Evolutionary conservation across 1,140 invertebrate genomes (phyloP).

Genomic region (Rhagoletis zephyria): DNA sequence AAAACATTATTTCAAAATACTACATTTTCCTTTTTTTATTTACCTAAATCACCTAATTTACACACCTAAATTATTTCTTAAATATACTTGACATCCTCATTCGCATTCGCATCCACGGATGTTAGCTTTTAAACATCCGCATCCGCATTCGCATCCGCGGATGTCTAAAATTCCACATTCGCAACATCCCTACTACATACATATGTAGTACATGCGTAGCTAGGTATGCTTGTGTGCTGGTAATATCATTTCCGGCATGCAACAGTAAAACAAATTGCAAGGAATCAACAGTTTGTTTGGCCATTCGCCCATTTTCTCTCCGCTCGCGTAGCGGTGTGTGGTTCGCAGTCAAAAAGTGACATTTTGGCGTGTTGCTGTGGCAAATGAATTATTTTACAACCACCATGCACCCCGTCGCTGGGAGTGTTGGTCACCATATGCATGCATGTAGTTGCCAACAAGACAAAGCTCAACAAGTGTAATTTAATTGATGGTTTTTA

Average conservation of each 20-base stretch:
- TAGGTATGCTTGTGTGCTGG: not conserved
- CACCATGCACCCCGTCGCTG: not conserved
- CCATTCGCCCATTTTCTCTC: not conserved
- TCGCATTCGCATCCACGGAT: too few species aligned
- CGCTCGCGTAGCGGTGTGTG: not conserved
- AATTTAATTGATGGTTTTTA: conserved; percentile 52
- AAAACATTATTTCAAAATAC: too few species aligned
- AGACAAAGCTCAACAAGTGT: not conserved
- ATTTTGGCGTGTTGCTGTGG: conserved; percentile 40
- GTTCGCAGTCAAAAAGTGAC: conserved; percentile 47
- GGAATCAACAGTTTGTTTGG: conserved; percentile 45
- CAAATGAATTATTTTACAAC: conserved; percentile 25
- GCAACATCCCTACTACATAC: too few species aligned
- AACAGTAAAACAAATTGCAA: conserved; percentile 33
- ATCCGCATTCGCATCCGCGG: too few species aligned
- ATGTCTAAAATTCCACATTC: too few species aligned
- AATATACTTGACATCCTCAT: too few species aligned
- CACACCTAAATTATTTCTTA: too few species aligned
- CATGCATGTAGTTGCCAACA: not conserved
- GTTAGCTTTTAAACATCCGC: too few species aligned
- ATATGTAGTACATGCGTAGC: too few species aligned
- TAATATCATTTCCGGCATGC: conserved; percentile 48
- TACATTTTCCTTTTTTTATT: too few species aligned
- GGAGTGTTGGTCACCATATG: not conserved
- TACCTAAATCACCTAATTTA: too few species aligned